phyloP scores from a whole-genome alignment of 2,113 vertebrate species.

The Semnornis frantzii region DNA sequence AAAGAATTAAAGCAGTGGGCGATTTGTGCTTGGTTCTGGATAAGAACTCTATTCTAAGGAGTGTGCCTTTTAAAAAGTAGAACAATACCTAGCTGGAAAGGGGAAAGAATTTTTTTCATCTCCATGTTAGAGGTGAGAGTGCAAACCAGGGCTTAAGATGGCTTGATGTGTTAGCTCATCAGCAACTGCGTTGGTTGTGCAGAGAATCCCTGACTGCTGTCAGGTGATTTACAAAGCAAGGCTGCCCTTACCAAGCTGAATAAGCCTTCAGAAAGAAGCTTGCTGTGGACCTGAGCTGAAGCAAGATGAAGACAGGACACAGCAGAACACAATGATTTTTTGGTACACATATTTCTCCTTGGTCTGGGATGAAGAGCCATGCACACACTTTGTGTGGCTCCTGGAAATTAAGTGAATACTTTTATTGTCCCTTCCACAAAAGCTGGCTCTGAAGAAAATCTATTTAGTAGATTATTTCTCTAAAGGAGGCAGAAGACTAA shows the following conservation, averaged over 20 bases:
- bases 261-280: neutral
- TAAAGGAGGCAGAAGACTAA: neutral
- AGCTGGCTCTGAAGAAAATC: neutral
- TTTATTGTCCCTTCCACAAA: neutral
- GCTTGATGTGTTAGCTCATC: neutral
- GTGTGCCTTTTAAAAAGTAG: neutral
- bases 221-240: neutral
- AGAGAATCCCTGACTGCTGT: neutral
- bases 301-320: neutral
- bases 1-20: neutral
- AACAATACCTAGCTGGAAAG: neutral
- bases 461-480: neutral
- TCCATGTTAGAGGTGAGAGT: neutral
- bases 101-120: neutral
- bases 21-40: neutral
- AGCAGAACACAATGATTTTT: neutral
- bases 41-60: neutral
- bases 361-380: neutral
- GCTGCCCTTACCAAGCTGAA: neutral
- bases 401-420: neutral
- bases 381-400: neutral
- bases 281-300: neutral
- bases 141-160: neutral
- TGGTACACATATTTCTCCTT: neutral
- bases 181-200: neutral